Conservation (phyloP, 1,140 invertebrate species). For the Acyrthosiphon pisum region DNA sequence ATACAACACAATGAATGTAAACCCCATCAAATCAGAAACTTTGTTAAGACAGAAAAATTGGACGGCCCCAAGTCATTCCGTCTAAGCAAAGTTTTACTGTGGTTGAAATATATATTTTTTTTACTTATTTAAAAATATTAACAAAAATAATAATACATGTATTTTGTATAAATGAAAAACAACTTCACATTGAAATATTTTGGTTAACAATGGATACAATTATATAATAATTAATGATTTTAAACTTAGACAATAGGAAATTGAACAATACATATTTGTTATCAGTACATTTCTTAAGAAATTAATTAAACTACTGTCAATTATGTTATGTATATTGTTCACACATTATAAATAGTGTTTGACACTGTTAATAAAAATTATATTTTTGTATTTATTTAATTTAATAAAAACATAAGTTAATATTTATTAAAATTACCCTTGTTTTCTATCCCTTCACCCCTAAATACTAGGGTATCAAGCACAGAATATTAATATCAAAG, state of each 20-base stretch:
- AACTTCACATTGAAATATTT: slow-evolving; percentile 26
- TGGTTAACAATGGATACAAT: slow-evolving; percentile 12
- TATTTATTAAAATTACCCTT: not conserved
- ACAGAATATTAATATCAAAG: not conserved
- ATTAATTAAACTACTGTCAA: slow-evolving; percentile 1
- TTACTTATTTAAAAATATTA: not conserved
- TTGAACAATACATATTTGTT: not conserved
- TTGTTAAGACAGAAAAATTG: too few relatives aligned
- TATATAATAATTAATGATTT: slow-evolving; percentile 5
- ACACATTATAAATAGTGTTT: not conserved
- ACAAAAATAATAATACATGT: slow-evolving; percentile 41
- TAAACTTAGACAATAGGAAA: slow-evolving; percentile 13
- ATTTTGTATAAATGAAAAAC: slow-evolving; percentile 32
- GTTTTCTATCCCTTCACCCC: not conserved
- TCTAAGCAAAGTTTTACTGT: too few relatives aligned
- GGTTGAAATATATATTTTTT: not conserved
- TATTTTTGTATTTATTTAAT: not conserved
- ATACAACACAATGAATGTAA: too few relatives aligned
- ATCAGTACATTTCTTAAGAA: slow-evolving; percentile 27
- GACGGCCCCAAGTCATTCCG: too few relatives aligned
- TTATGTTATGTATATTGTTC: not conserved
- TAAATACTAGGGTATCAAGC: not conserved
- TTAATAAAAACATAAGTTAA: not conserved
- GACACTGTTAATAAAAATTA: not conserved
- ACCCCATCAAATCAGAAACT: too few relatives aligned